Evolutionary conservation across 1,140 invertebrate species (phyloP), one percentile per base, ranked within the genome.

Genomic region (Kradibia gibbosae): DNA sequence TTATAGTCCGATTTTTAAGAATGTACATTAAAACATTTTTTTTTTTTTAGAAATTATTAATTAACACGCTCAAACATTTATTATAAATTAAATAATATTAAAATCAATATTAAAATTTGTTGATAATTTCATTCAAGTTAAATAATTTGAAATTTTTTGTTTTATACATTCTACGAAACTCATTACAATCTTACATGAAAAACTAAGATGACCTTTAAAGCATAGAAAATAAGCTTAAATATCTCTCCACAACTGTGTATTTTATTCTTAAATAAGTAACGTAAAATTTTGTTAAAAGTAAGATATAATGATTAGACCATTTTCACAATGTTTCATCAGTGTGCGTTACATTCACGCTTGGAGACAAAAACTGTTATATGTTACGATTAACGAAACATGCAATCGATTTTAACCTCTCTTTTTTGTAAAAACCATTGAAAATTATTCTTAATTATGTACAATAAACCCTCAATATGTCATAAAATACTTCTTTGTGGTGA

Each of bases 361-460:
- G 25, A 75, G 31, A 75, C 22, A 42, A 11, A 70, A 77, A 36
- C 53, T 22, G 34, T 82, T 74, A 82, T 82, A 82, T 82, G 81
- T 82, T 45, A 36, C 25, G 31, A 60, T 17, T 73, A 28, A 42
- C 50, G 65, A 82, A 71, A 60, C 10, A 25, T 78, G 74, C 55
- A 77, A 78, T 82, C 74, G 65, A 77, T 72, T 67, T 39, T 60
- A 8, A 20, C 50, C 34, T 76, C 42, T 50, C 42, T 74, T 53
- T 74, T 31, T 73, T 73, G 78, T 82, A 78, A 82, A 82, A 82
- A 78, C 70, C 28, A 73, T 55, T 42, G 67, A 77, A 82, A 82
- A 82, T 45, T 3, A 82, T 76, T 28, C 0, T 78, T 60, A 78
- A 82, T 82, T 82, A 82, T 82, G 22, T 82, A 82, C 81, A 82